Conservation (phyloP, 1,140 invertebrate genomes). For the Brachionus plicatilis region DNA sequence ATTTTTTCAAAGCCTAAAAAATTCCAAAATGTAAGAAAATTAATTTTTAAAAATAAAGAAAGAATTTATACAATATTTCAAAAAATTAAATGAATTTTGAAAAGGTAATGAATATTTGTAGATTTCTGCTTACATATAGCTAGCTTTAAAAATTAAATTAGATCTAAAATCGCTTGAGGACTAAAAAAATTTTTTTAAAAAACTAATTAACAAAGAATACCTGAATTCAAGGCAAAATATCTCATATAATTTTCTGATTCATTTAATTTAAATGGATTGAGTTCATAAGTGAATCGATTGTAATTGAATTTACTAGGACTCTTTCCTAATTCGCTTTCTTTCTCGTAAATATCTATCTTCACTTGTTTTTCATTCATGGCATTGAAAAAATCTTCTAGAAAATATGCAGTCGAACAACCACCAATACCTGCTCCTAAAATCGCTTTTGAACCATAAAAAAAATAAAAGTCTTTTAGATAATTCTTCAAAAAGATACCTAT, state of each 20-base stretch:
- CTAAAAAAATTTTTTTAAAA: background rate
- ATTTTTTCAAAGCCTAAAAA: too few relatives aligned
- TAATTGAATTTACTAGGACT: background rate
- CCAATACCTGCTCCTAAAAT: constrained; percentile 22
- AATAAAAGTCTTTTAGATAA: background rate
- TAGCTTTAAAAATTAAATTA: background rate
- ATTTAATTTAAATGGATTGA: background rate
- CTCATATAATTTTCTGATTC: background rate
- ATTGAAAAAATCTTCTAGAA: constrained; percentile 15
- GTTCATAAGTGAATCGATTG: background rate
- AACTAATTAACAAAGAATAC: background rate
- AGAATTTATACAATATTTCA: too few relatives aligned
- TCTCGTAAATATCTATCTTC: constrained; percentile 16
- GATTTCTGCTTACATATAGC: background rate
- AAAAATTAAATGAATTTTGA: background rate
- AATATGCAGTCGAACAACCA: constrained; percentile 16
- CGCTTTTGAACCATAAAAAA: background rate
- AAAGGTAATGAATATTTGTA: background rate
- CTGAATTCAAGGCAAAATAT: background rate
- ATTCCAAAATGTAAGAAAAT: too few relatives aligned
- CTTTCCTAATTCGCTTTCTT: background rate
- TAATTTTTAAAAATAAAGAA: too few relatives aligned
- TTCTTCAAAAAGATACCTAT: background rate
- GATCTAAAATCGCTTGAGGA: background rate
- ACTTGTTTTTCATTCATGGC: background rate